Conservation (phyloP, 2,113 vertebrate species). For the Perccottus glenii region DNA sequence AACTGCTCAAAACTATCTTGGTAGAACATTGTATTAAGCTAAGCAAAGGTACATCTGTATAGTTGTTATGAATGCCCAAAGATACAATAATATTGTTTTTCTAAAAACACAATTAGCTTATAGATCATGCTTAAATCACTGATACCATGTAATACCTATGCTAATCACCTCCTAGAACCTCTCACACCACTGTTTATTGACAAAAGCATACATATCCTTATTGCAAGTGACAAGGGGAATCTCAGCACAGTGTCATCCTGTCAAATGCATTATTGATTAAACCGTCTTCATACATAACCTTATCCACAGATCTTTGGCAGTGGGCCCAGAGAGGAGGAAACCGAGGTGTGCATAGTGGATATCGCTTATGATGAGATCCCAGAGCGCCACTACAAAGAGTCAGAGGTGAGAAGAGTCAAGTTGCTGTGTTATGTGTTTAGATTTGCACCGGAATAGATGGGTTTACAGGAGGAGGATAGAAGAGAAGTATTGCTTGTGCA, state of each 20-base stretch:
- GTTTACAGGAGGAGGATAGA: not conserved
- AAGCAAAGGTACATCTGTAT: too few species aligned
- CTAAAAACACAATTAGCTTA: too few species aligned
- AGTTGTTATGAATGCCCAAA: too few species aligned
- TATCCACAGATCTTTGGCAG: slow-evolving; percentile 89
- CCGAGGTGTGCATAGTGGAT: slow-evolving; percentile 93
- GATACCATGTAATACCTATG: too few species aligned
- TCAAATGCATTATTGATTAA: slow-evolving; percentile 30
- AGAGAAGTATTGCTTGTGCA: not conserved
- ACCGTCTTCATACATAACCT: slow-evolving; percentile 5
- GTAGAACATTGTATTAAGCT: too few species aligned
- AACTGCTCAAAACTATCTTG: too few species aligned
- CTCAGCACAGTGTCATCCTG: slow-evolving; percentile 6
- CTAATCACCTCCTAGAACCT: too few species aligned
- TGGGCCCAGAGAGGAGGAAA: slow-evolving; percentile 89
- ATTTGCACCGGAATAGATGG: slow-evolving; percentile 8
- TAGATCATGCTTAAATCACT: too few species aligned
- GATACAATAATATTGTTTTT: too few species aligned
- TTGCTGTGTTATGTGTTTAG: not conserved
- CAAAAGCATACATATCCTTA: not conserved
- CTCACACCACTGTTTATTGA: too few species aligned
- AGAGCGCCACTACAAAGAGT: slow-evolving; percentile 97
- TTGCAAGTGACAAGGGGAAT: not conserved
- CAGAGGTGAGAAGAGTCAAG: slow-evolving; percentile 82
- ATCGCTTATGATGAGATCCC: slow-evolving; percentile 96